Base-by-base conservation (phyloP, 2,888 invertebrate genomes). In the Lycaena phlaeas region DNA sequence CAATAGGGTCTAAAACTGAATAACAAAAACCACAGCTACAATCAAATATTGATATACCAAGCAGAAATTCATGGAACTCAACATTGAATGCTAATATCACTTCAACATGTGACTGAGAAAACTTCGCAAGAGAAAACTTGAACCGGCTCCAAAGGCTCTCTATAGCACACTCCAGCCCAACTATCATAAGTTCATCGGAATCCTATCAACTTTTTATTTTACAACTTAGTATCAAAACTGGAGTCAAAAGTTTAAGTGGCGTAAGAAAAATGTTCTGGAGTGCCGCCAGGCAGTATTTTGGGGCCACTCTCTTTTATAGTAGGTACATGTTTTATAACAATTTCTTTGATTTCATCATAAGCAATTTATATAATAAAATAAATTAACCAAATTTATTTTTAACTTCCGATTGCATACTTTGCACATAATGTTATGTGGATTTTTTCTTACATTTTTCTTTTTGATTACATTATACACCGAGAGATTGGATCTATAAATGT, bases 211-310 rank as follows among this genome's bases (percentile, higher is more conserved):
- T 40, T 44, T 43, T 44, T 44, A 45, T 44, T 49, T 43, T 38
- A 42, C 45, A 34, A 40, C 27, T 42, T 40, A 38, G 31, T 45
- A 36, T 31, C 41, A 38, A 46, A 26, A 27, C 37, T 37, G 22
- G 34, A 44, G 44, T 43, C 44, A 37, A 46, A 46, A 44, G 41
- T 46, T 44, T 46, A 46, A 46, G 46, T 46, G 46, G 41, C 37
- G 39, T 39, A 46, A 42, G 44, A 44, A 37, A 44, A 25, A 41
- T 30, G 39, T 25, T n/a, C 22, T 39, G 30, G 39, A 18, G 25
- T 22, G 4, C 25, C 15, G 39, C 39, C 39, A 39, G 29, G 30
- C 14, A 25, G 18, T 11, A 22, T 34, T 22, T 18, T 34, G 17
- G 34, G 34, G 18, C 17, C 31, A 17, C 15, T 31, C 10, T 17